Conservation (phyloP, 2,113 vertebrate genomes). For the Nothoprocta pentlandii region DNA sequence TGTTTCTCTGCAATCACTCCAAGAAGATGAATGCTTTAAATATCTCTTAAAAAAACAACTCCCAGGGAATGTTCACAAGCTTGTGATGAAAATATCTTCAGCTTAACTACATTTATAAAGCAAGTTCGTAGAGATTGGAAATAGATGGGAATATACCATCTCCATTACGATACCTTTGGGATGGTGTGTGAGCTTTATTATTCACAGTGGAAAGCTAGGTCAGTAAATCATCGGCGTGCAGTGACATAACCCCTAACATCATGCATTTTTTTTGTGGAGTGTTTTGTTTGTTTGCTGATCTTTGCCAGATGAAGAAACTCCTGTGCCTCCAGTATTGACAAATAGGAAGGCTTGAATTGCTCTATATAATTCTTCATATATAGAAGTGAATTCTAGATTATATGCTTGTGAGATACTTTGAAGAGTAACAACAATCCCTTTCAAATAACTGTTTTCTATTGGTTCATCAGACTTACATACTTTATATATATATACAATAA, state of each 20-base stretch:
- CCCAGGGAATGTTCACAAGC: not conserved
- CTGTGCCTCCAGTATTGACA: accelerated
- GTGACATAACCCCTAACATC: not conserved
- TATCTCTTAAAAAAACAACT: not conserved
- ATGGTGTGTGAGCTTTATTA: not conserved
- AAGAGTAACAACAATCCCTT: not conserved
- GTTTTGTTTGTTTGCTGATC: not conserved
- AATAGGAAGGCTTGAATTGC: not conserved
- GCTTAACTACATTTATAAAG: not conserved
- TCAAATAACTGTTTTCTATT: not conserved
- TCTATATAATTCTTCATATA: not conserved
- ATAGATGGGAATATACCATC: not conserved
- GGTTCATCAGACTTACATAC: not conserved
- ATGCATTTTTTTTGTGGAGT: not conserved
- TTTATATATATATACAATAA: not conserved
- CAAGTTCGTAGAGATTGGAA: not conserved
- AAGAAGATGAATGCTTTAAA: not conserved
- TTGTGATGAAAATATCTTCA: not conserved
- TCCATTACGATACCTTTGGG: not conserved
- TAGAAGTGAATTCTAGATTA: not conserved
- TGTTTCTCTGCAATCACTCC: not conserved
- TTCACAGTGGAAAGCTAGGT: not conserved
- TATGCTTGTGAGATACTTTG: not conserved
- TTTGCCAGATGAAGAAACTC: not conserved
- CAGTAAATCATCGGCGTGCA: not conserved